These are phyloP conservation scores for Anas capensis DNA, from an alignment of 2,797 vertebrate genomes.

Conservation along the genomic window DNA sequence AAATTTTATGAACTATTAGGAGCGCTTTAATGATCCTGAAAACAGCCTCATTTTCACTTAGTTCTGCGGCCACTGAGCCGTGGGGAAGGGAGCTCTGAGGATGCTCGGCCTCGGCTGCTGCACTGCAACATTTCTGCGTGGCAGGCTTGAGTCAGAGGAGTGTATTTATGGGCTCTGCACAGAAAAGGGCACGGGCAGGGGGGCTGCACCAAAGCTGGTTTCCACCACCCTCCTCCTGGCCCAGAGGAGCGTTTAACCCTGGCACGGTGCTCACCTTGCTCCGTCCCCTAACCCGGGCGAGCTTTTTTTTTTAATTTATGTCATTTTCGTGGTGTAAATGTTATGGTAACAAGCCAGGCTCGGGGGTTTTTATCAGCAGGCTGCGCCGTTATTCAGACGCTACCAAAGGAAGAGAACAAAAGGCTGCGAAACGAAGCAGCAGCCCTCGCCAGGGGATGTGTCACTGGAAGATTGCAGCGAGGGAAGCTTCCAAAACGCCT, in stretches of 20 bases:
- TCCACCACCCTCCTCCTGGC: background rate
- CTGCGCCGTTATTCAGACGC: accelerated
- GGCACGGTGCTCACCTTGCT: accelerated
- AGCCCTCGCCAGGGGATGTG: background rate
- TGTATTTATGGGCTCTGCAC: background rate
- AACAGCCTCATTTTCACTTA: constrained; percentile 9
- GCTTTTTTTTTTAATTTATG: too few species aligned
- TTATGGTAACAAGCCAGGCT: background rate
- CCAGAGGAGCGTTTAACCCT: accelerated
- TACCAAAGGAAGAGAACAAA: background rate
- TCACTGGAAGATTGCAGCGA: accelerated
- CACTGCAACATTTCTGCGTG: background rate
- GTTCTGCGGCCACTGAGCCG: background rate
- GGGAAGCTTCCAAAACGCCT: background rate
- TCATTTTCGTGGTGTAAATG: background rate
- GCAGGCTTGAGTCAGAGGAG: background rate
- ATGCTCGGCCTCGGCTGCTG: background rate
- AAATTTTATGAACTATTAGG: background rate
- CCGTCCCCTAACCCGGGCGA: background rate
- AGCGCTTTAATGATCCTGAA: constrained; percentile 20
- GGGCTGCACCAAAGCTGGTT: background rate
- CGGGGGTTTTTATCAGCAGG: background rate
- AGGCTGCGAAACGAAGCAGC: background rate
- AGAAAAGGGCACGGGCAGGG: background rate
- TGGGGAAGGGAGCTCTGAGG: background rate